These are phyloP conservation scores for Chaetoderma sp. DNA, from an alignment of 2,888 invertebrate genomes.

Conservation along the genomic window DNA sequence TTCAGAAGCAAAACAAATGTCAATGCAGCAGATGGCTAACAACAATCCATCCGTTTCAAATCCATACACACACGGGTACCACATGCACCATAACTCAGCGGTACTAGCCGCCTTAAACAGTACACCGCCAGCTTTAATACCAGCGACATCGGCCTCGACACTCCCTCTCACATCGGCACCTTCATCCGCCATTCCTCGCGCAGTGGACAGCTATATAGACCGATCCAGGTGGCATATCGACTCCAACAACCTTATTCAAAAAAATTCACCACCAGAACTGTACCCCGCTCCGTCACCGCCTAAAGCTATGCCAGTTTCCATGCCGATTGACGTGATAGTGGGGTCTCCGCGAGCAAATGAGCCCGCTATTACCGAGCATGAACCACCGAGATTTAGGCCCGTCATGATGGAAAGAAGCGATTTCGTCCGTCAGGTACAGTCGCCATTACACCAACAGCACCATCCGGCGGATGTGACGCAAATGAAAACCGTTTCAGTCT, in stretches of 20 bases:
- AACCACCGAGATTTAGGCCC: too few relatives aligned
- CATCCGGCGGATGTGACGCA: too few relatives aligned
- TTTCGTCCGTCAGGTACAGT: too few relatives aligned
- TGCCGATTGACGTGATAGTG: too few relatives aligned
- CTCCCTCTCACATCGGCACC: conserved; percentile 33
- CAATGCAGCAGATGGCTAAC: conserved; percentile 9
- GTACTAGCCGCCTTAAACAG: conserved; percentile 38
- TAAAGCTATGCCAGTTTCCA: conserved; percentile 42
- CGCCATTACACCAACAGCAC: too few relatives aligned
- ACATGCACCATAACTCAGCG: conserved; percentile 33
- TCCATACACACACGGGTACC: too few relatives aligned
- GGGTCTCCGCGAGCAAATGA: too few relatives aligned
- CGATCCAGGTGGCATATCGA: background rate
- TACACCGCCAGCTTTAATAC: conserved; percentile 21
- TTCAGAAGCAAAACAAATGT: conserved; percentile 2
- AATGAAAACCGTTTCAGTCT: too few relatives aligned
- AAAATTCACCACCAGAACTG: background rate
- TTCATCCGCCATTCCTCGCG: conserved; percentile 11
- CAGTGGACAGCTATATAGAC: conserved; percentile 21
- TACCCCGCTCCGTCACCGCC: conserved; percentile 35
- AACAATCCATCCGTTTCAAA: too few relatives aligned
- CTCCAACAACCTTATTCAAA: background rate
- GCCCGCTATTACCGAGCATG: too few relatives aligned
- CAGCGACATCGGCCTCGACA: too few relatives aligned
- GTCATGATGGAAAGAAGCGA: too few relatives aligned